phyloP scores from a whole-genome alignment of 2,113 vertebrate species.

The Suncus etruscus region DNA sequence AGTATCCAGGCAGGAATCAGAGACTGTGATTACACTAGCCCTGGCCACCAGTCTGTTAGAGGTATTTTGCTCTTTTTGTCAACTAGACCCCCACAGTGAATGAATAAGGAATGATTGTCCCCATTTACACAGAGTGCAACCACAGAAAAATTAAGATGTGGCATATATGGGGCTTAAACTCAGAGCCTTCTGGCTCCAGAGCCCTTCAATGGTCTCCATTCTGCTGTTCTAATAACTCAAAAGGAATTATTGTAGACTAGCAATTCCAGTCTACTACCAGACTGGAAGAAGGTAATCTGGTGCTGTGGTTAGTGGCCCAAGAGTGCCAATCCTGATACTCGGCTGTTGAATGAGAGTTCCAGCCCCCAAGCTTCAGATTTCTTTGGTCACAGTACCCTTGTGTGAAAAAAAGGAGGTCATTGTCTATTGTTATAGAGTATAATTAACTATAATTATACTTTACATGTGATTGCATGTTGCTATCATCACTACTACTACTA shows the following conservation, averaged over 20 bases:
- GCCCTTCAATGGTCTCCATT: background rate
- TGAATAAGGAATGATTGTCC: background rate
- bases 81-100: background rate
- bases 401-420: background rate
- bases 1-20: background rate
- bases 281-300: too few relatives aligned
- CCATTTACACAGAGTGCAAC: background rate
- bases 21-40: background rate
- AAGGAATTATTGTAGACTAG: background rate
- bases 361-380: background rate
- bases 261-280: too few relatives aligned
- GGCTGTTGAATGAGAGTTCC: background rate
- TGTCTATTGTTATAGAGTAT: background rate
- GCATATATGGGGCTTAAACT: background rate
- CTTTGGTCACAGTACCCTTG: background rate
- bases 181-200: background rate
- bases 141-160: accelerated
- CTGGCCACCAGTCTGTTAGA: background rate
- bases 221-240: background rate
- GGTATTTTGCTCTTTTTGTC: slow-evolving; percentile 8
- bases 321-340: accelerated
- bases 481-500: background rate
- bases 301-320: too few relatives aligned
- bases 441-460: too few relatives aligned
- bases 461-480: background rate